These are phyloP conservation scores for Lasioglossum lativentre DNA, from an alignment of 2,888 invertebrate species.

Conservation along the genomic window DNA sequence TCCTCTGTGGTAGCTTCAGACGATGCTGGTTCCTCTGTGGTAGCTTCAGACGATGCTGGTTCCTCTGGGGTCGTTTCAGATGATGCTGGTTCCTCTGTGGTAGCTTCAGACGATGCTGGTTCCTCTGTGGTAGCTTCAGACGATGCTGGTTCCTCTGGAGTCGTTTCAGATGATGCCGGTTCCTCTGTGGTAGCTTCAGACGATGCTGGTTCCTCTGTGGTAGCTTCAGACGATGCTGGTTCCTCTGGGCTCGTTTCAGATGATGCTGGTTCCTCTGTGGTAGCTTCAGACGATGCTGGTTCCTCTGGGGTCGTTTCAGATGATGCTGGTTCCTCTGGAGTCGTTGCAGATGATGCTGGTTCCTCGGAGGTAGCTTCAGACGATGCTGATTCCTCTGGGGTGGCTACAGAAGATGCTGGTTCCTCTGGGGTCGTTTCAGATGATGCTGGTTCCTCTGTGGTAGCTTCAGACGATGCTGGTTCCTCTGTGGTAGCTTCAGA, in stretches of 20 bases:
- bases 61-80: no score
- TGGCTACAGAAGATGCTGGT: neutral
- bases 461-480: neutral
- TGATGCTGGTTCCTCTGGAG: neutral
- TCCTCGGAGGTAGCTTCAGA: neutral
- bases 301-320: neutral
- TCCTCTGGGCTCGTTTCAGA: neutral
- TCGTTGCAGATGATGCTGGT: no score
- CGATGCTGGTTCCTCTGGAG: neutral
- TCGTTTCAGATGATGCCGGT: neutral
- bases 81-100: no score
- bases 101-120: neutral
- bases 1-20: no score
- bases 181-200: neutral
- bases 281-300: neutral
- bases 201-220: neutral
- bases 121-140: neutral
- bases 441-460: neutral
- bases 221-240: rapidly evolving
- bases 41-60: no score
- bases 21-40: no score
- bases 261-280: neutral
- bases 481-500: neutral
- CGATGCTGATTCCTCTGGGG: neutral
- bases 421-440: neutral